These are phyloP conservation scores for Synodontis membranacea DNA, from an alignment of 2,113 vertebrate genomes.

Conservation along the genomic window DNA sequence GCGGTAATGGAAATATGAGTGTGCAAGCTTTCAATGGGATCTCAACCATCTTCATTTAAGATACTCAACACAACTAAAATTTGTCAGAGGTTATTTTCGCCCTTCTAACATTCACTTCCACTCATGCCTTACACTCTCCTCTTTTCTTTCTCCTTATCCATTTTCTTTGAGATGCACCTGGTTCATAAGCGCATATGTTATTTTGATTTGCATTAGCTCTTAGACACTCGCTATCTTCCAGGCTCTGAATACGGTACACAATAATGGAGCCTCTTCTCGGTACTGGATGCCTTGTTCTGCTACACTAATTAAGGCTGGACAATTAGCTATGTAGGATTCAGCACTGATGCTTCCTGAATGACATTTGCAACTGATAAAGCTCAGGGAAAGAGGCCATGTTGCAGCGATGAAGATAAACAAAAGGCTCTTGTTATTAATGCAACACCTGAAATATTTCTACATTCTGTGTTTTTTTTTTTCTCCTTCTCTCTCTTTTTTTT, in stretches of 20 bases:
- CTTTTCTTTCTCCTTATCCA: slow-evolving; percentile 22
- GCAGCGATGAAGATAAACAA: slow-evolving; percentile 67
- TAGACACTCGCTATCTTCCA: slow-evolving; percentile 37
- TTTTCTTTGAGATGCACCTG: slow-evolving; percentile 43
- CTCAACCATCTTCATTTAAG: slow-evolving; percentile 57
- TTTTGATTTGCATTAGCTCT: slow-evolving; percentile 56
- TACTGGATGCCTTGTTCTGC: slow-evolving; percentile 56
- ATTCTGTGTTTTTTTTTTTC: too few relatives aligned
- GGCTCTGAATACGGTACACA: slow-evolving; percentile 39
- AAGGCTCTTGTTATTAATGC: slow-evolving; percentile 51
- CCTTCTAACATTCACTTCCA: slow-evolving; percentile 11
- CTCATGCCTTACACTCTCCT: neutral
- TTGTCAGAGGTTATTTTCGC: slow-evolving; percentile 42
- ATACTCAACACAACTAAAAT: slow-evolving; percentile 54
- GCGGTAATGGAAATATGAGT: slow-evolving; percentile 43
- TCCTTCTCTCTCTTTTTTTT: too few relatives aligned
- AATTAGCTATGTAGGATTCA: slow-evolving; percentile 68
- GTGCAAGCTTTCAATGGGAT: slow-evolving; percentile 46
- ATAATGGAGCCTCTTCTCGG: slow-evolving; percentile 56
- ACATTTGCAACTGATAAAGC: slow-evolving; percentile 68
- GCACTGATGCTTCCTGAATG: slow-evolving; percentile 68
- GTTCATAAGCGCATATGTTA: slow-evolving; percentile 42
- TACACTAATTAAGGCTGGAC: slow-evolving; percentile 68
- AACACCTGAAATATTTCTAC: slow-evolving; percentile 21
- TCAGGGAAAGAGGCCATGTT: slow-evolving; percentile 62